These are phyloP conservation scores for Tipula unca DNA, from an alignment of 2,888 invertebrate species.

Conservation along the genomic window DNA sequence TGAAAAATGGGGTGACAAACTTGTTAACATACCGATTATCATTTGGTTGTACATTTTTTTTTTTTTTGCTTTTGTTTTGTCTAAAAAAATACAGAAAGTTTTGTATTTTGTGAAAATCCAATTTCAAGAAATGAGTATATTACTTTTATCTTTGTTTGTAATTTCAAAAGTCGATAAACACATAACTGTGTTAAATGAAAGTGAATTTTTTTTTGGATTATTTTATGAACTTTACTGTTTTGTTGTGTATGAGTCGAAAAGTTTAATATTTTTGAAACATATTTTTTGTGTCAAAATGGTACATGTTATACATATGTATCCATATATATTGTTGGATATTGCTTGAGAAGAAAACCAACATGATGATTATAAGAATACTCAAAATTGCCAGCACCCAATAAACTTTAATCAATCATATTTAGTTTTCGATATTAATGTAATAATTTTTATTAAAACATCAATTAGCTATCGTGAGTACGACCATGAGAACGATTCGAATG, in stretches of 20 bases:
- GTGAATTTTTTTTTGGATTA: not conserved
- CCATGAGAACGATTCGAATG: no score
- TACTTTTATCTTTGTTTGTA: not conserved
- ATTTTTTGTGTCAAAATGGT: not conserved
- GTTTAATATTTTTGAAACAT: not conserved
- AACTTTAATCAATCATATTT: no score
- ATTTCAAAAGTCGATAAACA: slow-evolving; percentile 8
- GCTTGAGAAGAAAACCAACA: not conserved
- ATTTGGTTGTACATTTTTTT: not conserved
- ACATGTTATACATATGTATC: no score
- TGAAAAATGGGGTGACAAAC: slow-evolving; percentile 8
- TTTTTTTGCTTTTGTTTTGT: not conserved
- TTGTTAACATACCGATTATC: not conserved
- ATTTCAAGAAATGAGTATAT: not conserved
- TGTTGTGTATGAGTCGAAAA: not conserved
- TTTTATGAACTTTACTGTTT: not conserved
- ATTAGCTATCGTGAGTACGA: no score
- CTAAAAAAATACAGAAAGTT: not conserved
- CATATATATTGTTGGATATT: not conserved
- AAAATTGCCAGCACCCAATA: not conserved
- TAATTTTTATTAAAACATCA: no score
- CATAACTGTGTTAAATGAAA: not conserved
- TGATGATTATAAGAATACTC: not conserved
- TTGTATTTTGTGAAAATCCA: not conserved
- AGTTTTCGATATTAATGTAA: no score